Conservation (phyloP, 1,140 invertebrate genomes). For the Acromyrmex echinatior region DNA sequence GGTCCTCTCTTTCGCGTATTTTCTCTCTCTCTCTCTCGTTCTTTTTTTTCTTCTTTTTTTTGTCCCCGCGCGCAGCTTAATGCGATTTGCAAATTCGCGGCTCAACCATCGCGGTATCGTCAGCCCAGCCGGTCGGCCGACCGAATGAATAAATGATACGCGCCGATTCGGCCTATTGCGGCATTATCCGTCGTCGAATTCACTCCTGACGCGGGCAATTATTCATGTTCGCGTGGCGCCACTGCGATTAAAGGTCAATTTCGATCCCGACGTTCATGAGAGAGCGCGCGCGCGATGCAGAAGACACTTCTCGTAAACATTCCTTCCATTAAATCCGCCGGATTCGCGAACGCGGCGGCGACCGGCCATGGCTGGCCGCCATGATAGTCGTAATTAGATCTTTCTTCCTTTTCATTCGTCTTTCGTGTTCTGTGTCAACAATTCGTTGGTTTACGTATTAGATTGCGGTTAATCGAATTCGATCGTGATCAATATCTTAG, state of each 20-base stretch:
- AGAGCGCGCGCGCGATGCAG: neutral
- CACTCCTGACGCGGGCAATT: slow-evolving; percentile 83
- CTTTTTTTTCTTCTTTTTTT: slow-evolving; percentile 17
- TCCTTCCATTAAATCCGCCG: slow-evolving; percentile 49
- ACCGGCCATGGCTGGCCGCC: neutral
- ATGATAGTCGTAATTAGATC: slow-evolving; percentile 55
- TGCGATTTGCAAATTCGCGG: slow-evolving; percentile 79
- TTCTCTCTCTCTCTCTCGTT: neutral
- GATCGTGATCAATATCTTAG: slow-evolving; percentile 43
- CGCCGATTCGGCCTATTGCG: slow-evolving; percentile 78
- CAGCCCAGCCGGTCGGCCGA: slow-evolving; percentile 38
- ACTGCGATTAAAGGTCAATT: slow-evolving; percentile 75
- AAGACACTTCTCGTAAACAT: slow-evolving; percentile 46
- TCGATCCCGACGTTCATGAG: slow-evolving; percentile 58
- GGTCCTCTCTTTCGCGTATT: slow-evolving; percentile 17
- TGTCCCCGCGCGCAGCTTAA: slow-evolving; percentile 67
- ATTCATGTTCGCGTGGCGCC: slow-evolving; percentile 82
- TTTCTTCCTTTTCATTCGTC: slow-evolving; percentile 47
- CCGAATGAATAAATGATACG: slow-evolving; percentile 85
- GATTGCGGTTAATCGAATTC: slow-evolving; percentile 54
- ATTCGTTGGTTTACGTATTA: slow-evolving; percentile 22
- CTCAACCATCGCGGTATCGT: slow-evolving; percentile 67
- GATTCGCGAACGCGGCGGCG: slow-evolving; percentile 28
- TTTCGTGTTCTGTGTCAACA: slow-evolving; percentile 17
- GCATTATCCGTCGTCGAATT: slow-evolving; percentile 83